Conservation (phyloP, 2,113 vertebrate species). For the Panthera tigris region DNA sequence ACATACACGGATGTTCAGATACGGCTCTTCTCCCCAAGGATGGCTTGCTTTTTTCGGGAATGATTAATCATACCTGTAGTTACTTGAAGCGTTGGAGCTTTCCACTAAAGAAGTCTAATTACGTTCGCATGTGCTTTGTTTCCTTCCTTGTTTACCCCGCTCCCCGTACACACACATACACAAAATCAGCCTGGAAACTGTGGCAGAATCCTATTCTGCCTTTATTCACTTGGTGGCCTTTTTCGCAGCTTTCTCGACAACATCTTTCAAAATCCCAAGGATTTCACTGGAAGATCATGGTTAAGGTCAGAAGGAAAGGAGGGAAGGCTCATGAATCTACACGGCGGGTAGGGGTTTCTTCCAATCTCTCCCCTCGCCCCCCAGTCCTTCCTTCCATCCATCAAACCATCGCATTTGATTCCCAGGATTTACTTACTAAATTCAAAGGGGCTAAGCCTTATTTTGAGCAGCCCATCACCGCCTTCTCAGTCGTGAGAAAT, state of each 20-base stretch:
- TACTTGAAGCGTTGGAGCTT: background rate
- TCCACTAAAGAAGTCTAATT: background rate
- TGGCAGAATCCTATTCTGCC: background rate
- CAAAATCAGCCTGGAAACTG: background rate
- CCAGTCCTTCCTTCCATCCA: background rate
- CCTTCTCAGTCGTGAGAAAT: background rate
- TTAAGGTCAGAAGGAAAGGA: background rate
- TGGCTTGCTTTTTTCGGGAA: background rate
- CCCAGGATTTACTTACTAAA: background rate
- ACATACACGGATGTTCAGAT: background rate
- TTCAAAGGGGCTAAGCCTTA: background rate
- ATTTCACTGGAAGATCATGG: background rate
- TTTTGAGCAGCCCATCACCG: background rate
- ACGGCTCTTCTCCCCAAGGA: background rate
- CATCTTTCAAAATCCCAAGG: background rate
- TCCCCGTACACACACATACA: accelerated
- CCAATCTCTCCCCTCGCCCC: background rate
- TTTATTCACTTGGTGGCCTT: background rate
- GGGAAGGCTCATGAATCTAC: background rate
- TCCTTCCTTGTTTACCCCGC: background rate
- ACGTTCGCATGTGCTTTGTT: background rate
- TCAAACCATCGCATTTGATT: background rate
- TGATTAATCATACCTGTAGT: background rate
- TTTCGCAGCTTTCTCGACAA: background rate
- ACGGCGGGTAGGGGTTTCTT: background rate